Evolutionary conservation across 2,113 vertebrate genomes (phyloP), one percentile per base, ranked within the genome.

Genomic region (Rostratula benghalensis): DNA sequence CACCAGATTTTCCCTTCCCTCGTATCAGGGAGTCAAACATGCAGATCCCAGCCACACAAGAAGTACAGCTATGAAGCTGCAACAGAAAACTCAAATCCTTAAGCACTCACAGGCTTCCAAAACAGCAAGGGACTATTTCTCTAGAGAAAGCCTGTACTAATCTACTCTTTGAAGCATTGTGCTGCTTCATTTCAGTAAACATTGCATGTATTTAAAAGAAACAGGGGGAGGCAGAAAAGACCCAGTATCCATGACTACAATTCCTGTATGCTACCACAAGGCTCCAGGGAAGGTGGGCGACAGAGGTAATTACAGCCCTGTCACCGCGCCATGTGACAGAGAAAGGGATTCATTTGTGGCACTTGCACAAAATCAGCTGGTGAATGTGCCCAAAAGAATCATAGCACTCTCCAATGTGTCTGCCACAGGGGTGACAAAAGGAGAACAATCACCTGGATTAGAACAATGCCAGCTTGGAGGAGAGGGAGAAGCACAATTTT

Each of bases 21-120:
- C 6, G 0, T 35, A 15, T 16, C 64, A 57, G 3, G 1, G 13
- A 22, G 12, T 3, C 35, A 56, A 39, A 89, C 1, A 3, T 18
- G 69, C 11, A 3, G 7, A 57, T 76, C 53, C 37, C 71, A 54
- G 20, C 2, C 57, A 59, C n/a, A 4, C 2, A 31, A 46, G 70
- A 61, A 85, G 48, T 2, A 43, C 30, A 68, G 68, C 53, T 48
- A 18, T 5, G 35, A 60, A 53, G 30, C 80, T 51, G 23, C 68
- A 69, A 21, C 27, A 87, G 64, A 33, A 74, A 79, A 64, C 10
- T 25, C 7, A 23, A 19, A 60, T 7, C 39, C n/a, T 73, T 7
- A 54, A 56, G 51, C 11, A 19, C 45, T 27, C 71, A 6, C 8
- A 54, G 65, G 48, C 57, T 64, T 67, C 57, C 45, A 33, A 33